These are phyloP conservation scores for Albula goreensis DNA, from an alignment of 2,113 vertebrate genomes.

Conservation along the genomic window DNA sequence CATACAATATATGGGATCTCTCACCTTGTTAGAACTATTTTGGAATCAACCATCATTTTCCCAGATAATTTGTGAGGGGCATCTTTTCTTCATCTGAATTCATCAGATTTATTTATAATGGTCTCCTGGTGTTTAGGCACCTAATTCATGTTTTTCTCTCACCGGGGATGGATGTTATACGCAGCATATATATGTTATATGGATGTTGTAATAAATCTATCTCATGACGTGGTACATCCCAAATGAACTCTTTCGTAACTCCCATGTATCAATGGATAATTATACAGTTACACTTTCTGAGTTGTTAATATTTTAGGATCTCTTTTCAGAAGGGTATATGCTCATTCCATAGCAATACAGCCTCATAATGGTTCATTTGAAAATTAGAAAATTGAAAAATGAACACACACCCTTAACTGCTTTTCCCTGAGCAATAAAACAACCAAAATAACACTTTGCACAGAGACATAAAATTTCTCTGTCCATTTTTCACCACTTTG, in stretches of 20 bases:
- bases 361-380: background rate
- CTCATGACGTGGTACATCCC: background rate
- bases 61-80: too few relatives aligned
- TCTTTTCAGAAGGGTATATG: background rate
- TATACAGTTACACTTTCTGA: background rate
- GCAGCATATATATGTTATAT: too few relatives aligned
- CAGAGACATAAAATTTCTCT: background rate
- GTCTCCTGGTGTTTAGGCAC: too few relatives aligned
- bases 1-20: too few relatives aligned
- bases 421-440: background rate
- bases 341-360: background rate
- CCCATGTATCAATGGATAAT: background rate
- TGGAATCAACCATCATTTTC: too few relatives aligned
- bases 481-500: constrained; percentile 2
- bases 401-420: background rate
- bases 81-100: too few relatives aligned
- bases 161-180: too few relatives aligned
- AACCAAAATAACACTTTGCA: background rate
- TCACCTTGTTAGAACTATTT: too few relatives aligned
- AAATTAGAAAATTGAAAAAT: background rate
- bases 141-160: too few relatives aligned
- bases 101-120: too few relatives aligned
- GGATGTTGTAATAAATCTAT: too few relatives aligned
- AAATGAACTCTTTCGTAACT: background rate
- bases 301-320: background rate